A percentile compares a stretch with the other conserved stretches of the same genome.
These are phyloP conservation scores for Drosophila niveifrons DNA, from an alignment of 2,888 invertebrate genomes.

Conservation along the genomic window DNA sequence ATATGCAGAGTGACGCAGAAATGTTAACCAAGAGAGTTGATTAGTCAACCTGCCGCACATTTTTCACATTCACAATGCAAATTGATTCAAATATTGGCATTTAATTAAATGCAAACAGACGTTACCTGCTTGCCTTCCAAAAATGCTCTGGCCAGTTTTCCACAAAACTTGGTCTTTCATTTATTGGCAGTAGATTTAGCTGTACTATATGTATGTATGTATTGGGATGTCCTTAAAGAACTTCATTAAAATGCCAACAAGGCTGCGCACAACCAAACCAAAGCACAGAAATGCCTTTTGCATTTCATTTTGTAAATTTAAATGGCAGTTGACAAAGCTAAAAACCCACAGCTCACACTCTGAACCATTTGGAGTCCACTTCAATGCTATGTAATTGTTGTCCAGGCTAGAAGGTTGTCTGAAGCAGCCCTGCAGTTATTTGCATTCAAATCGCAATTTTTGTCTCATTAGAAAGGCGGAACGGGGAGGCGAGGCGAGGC, in stretches of 20 bases:
- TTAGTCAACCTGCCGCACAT: constrained; percentile 70
- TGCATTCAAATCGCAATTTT: constrained; percentile 82
- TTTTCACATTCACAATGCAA: constrained; percentile 74
- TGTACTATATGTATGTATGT: not conserved
- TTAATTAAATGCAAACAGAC: constrained; percentile 77
- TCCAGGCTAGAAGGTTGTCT: constrained; percentile 47
- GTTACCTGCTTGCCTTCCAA: constrained; percentile 52
- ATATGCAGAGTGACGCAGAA: constrained; percentile 55
- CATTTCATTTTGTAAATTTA: constrained; percentile 74
- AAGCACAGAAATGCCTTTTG: constrained; percentile 49
- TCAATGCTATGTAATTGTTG: constrained; percentile 74
- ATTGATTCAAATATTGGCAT: constrained; percentile 79
- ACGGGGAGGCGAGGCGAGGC: too few species aligned
- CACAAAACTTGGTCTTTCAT: not conserved
- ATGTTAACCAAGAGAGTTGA: constrained; percentile 68
- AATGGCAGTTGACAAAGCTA: constrained; percentile 67
- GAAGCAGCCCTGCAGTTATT: constrained; percentile 79
- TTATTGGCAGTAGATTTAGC: not conserved
- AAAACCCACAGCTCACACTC: constrained; percentile 20
- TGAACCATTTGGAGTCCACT: constrained; percentile 24
- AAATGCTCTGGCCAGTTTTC: constrained; percentile 35
- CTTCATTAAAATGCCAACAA: constrained; percentile 72
- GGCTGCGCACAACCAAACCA: constrained; percentile 41
- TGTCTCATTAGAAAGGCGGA: constrained; percentile 71
- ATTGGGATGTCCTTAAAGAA: constrained; percentile 39